Conservation (phyloP, 2,888 invertebrate genomes). For the Mesorhabditis belari region DNA sequence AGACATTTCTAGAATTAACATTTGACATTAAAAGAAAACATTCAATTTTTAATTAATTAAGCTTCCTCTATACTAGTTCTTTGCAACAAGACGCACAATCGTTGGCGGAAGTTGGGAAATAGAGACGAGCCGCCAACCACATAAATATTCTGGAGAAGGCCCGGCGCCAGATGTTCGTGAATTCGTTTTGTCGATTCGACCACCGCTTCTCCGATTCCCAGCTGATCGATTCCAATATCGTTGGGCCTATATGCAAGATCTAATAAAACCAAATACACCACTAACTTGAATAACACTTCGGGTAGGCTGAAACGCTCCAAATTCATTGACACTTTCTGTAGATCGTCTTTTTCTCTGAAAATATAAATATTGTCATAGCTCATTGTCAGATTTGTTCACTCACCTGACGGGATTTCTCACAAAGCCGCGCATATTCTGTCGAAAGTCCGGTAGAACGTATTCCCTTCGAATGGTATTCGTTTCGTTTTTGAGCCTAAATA, state of each 20-base stretch:
- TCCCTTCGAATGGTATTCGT: constrained; percentile 71
- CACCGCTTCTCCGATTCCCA: constrained; percentile 67
- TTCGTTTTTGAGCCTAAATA: constrained; percentile 47
- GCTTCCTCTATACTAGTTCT: too few relatives aligned
- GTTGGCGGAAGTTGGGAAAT: constrained; percentile 76
- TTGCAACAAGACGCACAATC: too few relatives aligned
- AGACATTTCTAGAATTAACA: background rate
- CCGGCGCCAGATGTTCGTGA: constrained; percentile 63
- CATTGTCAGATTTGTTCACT: too few relatives aligned
- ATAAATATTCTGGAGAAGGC: constrained; percentile 70
- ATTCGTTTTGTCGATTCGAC: constrained; percentile 27
- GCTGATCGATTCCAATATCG: constrained; percentile 80
- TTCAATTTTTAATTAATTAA: too few relatives aligned
- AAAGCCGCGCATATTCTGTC: constrained; percentile 52
- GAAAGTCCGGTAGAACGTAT: constrained; percentile 93
- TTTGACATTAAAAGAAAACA: background rate
- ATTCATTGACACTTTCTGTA: too few relatives aligned
- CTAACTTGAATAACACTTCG: constrained; percentile 71
- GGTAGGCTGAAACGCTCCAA: constrained; percentile 90
- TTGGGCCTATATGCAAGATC: constrained; percentile 66
- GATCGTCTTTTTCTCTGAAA: too few relatives aligned
- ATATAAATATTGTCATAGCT: too few relatives aligned
- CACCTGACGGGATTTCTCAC: constrained; percentile 10
- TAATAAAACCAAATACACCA: background rate
- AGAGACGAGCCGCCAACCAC: constrained; percentile 74